Conservation (phyloP, 2,797 vertebrate species). For the Alcedo quadribrachys region DNA sequence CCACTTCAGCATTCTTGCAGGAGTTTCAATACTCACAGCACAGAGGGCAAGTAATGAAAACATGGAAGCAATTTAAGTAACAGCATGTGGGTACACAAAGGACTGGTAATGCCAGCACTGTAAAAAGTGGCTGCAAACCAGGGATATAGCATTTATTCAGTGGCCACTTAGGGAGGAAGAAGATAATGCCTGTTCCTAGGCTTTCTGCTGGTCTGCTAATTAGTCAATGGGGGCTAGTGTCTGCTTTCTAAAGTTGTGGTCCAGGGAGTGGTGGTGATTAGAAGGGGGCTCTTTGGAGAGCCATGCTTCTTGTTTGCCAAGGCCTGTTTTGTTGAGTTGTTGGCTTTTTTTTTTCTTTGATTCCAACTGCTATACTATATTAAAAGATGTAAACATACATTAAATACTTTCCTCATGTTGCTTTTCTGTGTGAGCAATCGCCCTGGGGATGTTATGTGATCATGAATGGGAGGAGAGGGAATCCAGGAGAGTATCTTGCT, state of each 20-base stretch:
- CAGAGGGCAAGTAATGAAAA: constrained; percentile 67
- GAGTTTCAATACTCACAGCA: constrained; percentile 54
- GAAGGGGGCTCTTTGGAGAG: neutral
- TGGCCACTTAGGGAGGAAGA: constrained; percentile 51
- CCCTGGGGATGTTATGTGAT: neutral
- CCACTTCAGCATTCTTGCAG: constrained; percentile 58
- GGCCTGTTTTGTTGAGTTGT: neutral
- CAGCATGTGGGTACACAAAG: constrained; percentile 66
- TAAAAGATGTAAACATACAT: constrained; percentile 55
- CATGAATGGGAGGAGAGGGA: neutral
- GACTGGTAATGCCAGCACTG: constrained; percentile 42
- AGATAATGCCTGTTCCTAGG: constrained; percentile 34
- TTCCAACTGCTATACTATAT: constrained; percentile 46
- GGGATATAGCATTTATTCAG: constrained; percentile 36
- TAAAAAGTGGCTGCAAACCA: constrained; percentile 32
- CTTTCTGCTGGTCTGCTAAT: constrained; percentile 49
- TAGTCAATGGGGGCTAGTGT: constrained; percentile 11
- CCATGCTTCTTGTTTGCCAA: neutral
- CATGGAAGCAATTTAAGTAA: constrained; percentile 72
- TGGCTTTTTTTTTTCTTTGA: constrained; percentile 7
- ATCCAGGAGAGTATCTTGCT: neutral
- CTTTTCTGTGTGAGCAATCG: constrained; percentile 14
- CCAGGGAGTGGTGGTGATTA: neutral
- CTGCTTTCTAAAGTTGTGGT: constrained; percentile 41
- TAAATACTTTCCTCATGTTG: constrained; percentile 47